Base-by-base conservation (phyloP, 2,888 invertebrate species). In the Cheilosia urbana region DNA sequence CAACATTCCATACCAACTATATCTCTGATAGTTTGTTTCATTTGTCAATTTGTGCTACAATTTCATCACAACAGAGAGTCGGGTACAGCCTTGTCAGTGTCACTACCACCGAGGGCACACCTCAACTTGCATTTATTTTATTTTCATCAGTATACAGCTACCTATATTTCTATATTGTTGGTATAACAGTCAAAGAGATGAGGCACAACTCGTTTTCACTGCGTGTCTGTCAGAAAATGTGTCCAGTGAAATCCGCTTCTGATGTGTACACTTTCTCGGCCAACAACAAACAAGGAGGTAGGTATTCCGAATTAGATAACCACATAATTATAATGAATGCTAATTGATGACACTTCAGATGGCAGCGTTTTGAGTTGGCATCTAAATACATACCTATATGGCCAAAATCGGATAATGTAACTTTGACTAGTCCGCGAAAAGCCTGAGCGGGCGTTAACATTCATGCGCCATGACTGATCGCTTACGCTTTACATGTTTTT, bases 291-390 rank as follows among this genome's bases (percentile, higher is more conserved):
- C 47, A 79, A 75, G 69, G 47, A 84, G 66, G 75, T 80, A 84
- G 66, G 75, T 80, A 80, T 80, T 79, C 65, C 75, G 58, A 69
- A 71, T 84, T 84, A 71, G 75, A 66, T 84, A 84, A 76, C 75
- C 60, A 53, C 53, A 65, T 27, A 37, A 65, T 40, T 51, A 66
- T 66, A 76, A 76, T 76, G 62, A 65, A 80, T 80, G 84, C 75
- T 84, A 84, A 80, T 84, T 79, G 79, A 76, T 47, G 66, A 19
- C 65, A 79, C 69, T 53, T n/a, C 30, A 21, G 19, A 24, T 55
- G 27, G 37, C 30, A 9, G 30, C 1, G 47, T 17, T 24, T 40
- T 21, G 4, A 19, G 24, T 13, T 4, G 24, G n/a, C 3, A 34
- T 63, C 24, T 45, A 45, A n/a, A n/a, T 45, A 55, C 47, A n/a